Evolutionary conservation across 2,797 vertebrate species (phyloP).

Genomic region (Poeciliopsis paucimaculata): DNA sequence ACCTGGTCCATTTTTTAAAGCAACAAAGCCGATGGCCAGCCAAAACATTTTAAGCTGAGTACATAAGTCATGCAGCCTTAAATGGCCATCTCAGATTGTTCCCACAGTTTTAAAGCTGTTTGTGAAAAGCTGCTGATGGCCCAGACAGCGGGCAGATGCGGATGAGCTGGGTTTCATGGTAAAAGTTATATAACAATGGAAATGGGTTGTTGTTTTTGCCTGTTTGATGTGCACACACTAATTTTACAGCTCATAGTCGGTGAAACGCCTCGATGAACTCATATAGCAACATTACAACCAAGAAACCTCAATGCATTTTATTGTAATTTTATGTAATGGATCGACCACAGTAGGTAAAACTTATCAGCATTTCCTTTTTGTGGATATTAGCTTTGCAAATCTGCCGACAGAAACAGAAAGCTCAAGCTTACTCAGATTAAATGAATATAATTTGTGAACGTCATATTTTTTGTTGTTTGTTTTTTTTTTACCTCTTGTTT

Average conservation of each 20-base stretch:
- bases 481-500: background rate
- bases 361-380: background rate
- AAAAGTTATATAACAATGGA: background rate
- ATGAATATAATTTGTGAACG: background rate
- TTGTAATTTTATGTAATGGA: background rate
- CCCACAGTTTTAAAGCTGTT: conserved; percentile 7
- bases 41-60: conserved; percentile 2
- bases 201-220: background rate
- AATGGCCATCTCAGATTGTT: background rate
- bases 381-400: background rate
- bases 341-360: background rate
- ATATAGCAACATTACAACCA: background rate
- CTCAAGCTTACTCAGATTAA: background rate
- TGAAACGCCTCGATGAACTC: background rate
- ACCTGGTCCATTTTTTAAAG: conserved; percentile 4
- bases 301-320: background rate
- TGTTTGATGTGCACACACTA: background rate
- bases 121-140: conserved; percentile 14
- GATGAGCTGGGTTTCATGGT: background rate
- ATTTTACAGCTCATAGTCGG: background rate
- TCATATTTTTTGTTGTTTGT: background rate
- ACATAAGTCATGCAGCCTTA: background rate
- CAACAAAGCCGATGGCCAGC: background rate
- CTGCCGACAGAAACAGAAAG: background rate
- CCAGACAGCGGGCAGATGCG: background rate